These are phyloP conservation scores for Sebastes nivosus DNA, from an alignment of 2,797 vertebrate species.

Conservation along the genomic window DNA sequence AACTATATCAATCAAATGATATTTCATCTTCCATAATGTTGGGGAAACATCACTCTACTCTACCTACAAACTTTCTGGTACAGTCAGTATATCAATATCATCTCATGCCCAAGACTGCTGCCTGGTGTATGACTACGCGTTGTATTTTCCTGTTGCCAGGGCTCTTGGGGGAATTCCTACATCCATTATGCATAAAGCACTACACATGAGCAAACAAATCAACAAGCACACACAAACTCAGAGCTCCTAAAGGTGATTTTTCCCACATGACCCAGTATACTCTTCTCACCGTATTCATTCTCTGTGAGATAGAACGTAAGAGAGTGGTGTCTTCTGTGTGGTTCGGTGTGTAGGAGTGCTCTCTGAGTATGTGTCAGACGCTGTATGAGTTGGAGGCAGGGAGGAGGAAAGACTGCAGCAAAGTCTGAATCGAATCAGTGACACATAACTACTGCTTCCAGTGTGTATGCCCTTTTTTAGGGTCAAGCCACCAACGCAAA, in stretches of 20 bases:
- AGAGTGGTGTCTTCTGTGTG: conserved; percentile 40
- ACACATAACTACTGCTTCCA: conserved; percentile 45
- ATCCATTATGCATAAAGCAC: conserved; percentile 44
- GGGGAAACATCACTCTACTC: neutral
- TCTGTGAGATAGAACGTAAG: conserved; percentile 29
- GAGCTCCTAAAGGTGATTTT: conserved; percentile 29
- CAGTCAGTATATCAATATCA: neutral
- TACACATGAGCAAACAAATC: conserved; percentile 42
- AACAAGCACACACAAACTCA: conserved; percentile 2
- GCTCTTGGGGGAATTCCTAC: conserved; percentile 24
- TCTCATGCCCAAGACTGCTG: neutral
- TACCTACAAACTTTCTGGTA: neutral
- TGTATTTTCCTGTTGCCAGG: conserved; percentile 10
- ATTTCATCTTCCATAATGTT: neutral
- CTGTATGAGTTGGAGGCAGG: conserved; percentile 44
- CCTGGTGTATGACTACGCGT: conserved; percentile 10
- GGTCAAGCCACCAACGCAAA: neutral
- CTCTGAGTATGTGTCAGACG: conserved; percentile 37
- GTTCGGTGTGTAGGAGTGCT: conserved; percentile 63
- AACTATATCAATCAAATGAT: neutral
- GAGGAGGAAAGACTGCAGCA: conserved; percentile 52
- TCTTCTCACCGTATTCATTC: conserved; percentile 17
- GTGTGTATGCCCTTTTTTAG: neutral
- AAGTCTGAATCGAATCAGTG: conserved; percentile 49
- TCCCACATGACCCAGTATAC: conserved; percentile 40